Base-by-base conservation (phyloP, 2,797 vertebrate species). In the Spinibarbus caldwelli region DNA sequence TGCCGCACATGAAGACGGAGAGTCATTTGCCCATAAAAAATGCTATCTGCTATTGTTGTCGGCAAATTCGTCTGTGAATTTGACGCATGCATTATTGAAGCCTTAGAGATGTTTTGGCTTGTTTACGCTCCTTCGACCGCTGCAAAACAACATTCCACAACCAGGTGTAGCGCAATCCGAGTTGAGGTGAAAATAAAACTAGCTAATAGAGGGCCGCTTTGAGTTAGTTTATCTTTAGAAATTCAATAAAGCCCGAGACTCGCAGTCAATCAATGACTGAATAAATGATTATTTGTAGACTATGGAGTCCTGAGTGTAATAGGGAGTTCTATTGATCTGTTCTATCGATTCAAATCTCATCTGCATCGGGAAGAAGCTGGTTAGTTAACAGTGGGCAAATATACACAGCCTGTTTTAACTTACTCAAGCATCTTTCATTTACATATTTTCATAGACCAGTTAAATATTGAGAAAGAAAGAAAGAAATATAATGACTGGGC, bases 231-330 rank as follows among this genome's bases (percentile, higher is more conserved):
- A 68, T 89, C 83, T 84, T 78, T 62, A 64, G 57, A 84, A 87
- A 85, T 78, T 59, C 68, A 90, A 93, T 94, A 91, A 92, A 91
- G 85, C 34, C 90, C 85, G 86, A 88, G 85, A 89, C 91, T 90
- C 86, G 59, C 90, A 93, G 93, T 94, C 93, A 94, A 92, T 94
- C 92, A 91, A 84, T 86, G 90, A 94, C 93, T 94, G 92, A 94
- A 95, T 94, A 95, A 95, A 95, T 95, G 93, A 94, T 93, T 94
- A 92, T 93, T 91, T 92, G 90, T 92, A 94, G 92, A 89, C 93
- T 91, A 4, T 86, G 85, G 90, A 88, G 92, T 88, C 91, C 89
- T 92, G 90, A 90, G 90, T 88, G 7, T 75, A 79, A 83, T 57
- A 90, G 92, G 90, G 90, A 90, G 84, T 89, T 92, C 86, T 90